Conservation (phyloP, 2,113 vertebrate species). For the Dissostichus mawsoni region DNA sequence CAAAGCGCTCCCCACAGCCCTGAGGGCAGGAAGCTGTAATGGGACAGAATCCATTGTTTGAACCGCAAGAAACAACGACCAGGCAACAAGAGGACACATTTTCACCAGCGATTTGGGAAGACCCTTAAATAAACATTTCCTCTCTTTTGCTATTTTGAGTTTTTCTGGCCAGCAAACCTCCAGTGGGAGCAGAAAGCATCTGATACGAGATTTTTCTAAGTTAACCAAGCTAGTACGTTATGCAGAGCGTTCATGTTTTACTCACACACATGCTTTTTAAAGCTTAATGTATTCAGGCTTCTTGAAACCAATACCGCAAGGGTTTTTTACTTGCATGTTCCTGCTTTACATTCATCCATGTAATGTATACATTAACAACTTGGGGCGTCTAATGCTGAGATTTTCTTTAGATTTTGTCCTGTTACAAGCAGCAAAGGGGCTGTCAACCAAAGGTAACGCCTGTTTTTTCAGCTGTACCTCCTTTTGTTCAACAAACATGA, state of each 20-base stretch:
- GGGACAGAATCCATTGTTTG: constrained; percentile 54
- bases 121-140: constrained; percentile 41
- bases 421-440: not conserved
- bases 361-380: not conserved
- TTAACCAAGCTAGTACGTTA: not conserved
- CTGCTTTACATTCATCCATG: not conserved
- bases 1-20: constrained; percentile 51
- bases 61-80: constrained; percentile 46
- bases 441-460: not conserved
- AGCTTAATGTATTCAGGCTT: not conserved
- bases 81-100: constrained; percentile 21
- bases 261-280: not conserved
- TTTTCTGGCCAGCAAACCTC: constrained; percentile 22
- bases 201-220: constrained; percentile 6
- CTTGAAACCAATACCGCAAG: too few species aligned
- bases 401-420: not conserved
- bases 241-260: constrained; percentile 24
- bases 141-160: constrained; percentile 8
- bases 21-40: constrained; percentile 39
- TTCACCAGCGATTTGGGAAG: constrained; percentile 23
- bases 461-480: too few species aligned
- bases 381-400: too few species aligned
- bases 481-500: not conserved
- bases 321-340: not conserved
- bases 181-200: constrained; percentile 26